Conservation (phyloP, 2,797 vertebrate genomes). For the Hylomyscus alleni region DNA sequence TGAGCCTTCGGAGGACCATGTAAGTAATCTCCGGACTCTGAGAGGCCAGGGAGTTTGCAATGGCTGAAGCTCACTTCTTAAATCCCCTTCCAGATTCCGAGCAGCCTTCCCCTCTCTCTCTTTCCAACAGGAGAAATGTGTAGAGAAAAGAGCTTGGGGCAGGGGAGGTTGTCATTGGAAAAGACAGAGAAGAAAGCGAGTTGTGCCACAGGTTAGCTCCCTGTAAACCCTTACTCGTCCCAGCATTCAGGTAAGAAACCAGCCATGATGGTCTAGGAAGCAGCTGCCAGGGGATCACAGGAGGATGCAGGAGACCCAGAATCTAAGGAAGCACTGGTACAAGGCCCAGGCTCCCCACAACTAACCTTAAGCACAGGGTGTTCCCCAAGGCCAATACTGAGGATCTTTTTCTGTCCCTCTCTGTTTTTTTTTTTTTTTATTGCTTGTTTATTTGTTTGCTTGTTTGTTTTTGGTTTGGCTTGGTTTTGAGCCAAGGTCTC, state of each 20-base stretch:
- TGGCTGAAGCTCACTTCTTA: not conserved
- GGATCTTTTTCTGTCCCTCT: not conserved
- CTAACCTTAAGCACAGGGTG: not conserved
- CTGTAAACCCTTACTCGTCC: not conserved
- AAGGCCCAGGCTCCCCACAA: not conserved
- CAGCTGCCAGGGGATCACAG: not conserved
- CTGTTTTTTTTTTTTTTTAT: not conserved
- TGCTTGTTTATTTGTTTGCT: not conserved
- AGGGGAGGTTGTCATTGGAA: not conserved
- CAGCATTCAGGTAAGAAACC: not conserved
- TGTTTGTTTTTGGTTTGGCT: not conserved
- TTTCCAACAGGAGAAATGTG: not conserved
- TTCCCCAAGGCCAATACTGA: not conserved
- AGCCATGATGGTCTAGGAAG: not conserved
- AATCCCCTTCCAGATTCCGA: not conserved
- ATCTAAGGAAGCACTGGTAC: not conserved
- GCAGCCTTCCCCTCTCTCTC: not conserved
- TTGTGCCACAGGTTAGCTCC: not conserved
- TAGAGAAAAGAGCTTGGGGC: not conserved
- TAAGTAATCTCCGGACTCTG: fast-evolving
- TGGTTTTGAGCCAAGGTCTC: not conserved
- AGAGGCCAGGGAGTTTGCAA: not conserved
- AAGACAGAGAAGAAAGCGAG: not conserved
- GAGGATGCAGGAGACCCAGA: not conserved
- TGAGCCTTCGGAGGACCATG: not conserved